Evolutionary conservation across 2,113 vertebrate genomes (phyloP).

Genomic region (Eubucco bourcierii): DNA sequence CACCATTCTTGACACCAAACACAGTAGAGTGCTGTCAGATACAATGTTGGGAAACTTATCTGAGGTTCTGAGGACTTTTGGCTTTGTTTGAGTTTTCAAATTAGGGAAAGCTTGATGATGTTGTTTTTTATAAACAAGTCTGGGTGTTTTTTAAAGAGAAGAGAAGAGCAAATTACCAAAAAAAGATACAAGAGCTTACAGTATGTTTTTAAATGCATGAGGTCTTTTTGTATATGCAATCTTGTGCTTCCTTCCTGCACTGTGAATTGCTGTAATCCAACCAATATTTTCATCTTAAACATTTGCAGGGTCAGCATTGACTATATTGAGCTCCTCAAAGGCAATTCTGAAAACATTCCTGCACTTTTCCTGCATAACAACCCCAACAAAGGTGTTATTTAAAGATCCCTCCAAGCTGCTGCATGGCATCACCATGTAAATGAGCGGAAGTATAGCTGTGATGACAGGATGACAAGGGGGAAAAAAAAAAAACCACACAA

Average conservation of each 20-base stretch:
- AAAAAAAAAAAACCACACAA: not conserved
- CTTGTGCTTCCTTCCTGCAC: conserved; percentile 32
- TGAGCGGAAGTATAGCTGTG: not conserved
- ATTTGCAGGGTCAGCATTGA: conserved; percentile 60
- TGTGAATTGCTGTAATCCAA: conserved; percentile 51
- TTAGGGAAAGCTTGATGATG: too few species aligned
- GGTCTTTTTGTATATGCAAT: not conserved
- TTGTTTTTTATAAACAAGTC: not conserved
- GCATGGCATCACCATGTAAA: not conserved
- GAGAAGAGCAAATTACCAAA: not conserved
- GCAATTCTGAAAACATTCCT: conserved; percentile 41
- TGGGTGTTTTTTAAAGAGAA: not conserved
- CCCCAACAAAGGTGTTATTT: conserved; percentile 57
- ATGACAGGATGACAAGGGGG: not conserved
- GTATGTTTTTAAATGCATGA: not conserved
- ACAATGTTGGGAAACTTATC: not conserved
- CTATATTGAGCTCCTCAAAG: conserved; percentile 55
- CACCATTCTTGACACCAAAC: not conserved
- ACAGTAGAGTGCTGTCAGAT: not conserved
- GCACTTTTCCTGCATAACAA: conserved; percentile 20
- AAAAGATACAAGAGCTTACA: not conserved
- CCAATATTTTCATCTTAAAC: conserved; percentile 45
- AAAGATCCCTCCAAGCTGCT: not conserved
- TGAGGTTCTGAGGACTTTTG: not conserved
- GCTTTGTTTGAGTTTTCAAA: too few species aligned